Percentiles rank a stretch among this genome's conserved stretches.
These are phyloP conservation scores for Taeniopygia guttata DNA, from an alignment of 2,797 vertebrate genomes.

Conservation along the genomic window DNA sequence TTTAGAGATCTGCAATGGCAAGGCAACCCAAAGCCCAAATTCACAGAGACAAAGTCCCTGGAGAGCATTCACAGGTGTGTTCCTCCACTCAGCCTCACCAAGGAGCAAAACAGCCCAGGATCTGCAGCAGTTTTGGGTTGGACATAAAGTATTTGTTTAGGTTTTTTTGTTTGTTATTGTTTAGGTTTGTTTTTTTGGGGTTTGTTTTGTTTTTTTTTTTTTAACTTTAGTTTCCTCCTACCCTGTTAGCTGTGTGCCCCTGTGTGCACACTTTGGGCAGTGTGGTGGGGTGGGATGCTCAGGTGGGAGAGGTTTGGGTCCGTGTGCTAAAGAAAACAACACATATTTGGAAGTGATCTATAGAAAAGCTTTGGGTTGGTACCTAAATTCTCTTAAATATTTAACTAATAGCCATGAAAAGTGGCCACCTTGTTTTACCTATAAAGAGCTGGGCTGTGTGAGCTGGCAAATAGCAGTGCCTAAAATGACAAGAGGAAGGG, in stretches of 20 bases:
- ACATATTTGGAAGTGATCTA: not conserved
- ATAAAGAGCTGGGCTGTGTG: not conserved
- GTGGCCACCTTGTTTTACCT: not conserved
- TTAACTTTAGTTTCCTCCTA: not conserved
- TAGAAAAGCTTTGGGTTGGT: accelerated
- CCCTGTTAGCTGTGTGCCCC: accelerated
- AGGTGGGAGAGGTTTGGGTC: not conserved
- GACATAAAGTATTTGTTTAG: not conserved
- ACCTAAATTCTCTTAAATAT: not conserved
- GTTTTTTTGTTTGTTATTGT: no score
- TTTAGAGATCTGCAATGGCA: not conserved
- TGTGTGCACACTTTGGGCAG: no score
- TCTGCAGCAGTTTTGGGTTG: not conserved
- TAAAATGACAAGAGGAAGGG: not conserved
- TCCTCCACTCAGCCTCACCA: not conserved
- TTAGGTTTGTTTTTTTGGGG: not conserved
- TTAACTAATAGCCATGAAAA: not conserved
- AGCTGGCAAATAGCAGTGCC: not conserved
- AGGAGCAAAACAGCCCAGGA: accelerated
- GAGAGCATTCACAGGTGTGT: not conserved
- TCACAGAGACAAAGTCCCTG: not conserved
- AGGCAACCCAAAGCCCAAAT: not conserved
- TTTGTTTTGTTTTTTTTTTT: not conserved
- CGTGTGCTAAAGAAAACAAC: not conserved
- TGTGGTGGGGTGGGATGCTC: not conserved